A percentile compares a stretch with the other conserved stretches of the same genome.
These are phyloP conservation scores for Platyura marginata DNA, from an alignment of 1,140 invertebrate genomes.

Conservation along the genomic window DNA sequence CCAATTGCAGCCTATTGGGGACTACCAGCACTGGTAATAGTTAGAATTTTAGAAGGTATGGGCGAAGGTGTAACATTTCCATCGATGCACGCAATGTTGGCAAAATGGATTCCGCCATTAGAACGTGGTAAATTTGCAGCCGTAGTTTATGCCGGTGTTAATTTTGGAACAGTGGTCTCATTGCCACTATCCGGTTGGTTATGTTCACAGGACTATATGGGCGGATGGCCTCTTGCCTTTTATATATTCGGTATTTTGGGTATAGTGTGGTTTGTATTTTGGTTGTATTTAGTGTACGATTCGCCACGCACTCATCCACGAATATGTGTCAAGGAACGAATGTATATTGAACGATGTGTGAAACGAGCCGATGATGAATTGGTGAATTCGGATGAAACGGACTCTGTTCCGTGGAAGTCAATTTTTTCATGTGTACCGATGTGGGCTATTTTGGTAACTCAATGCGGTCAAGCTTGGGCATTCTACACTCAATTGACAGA, in stretches of 20 bases:
- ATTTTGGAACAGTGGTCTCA: conserved; percentile 53
- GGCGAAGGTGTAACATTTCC: conserved; percentile 74
- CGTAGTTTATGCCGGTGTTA: conserved; percentile 52
- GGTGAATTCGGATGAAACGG: conserved; percentile 10
- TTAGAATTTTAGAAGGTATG: conserved; percentile 68
- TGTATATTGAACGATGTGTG: conserved; percentile 43
- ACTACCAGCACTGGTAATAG: conserved; percentile 49
- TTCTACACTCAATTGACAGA: conserved; percentile 90
- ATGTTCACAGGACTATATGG: conserved; percentile 41
- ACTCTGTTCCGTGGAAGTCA: conserved; percentile 47
- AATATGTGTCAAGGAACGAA: conserved; percentile 48
- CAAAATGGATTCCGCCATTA: conserved; percentile 61
- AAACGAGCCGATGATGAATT: conserved; percentile 20
- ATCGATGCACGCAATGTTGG: conserved; percentile 58
- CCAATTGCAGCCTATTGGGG: conserved; percentile 52
- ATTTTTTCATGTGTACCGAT: conserved; percentile 66
- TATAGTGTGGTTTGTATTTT: conserved; percentile 61
- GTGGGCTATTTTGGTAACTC: conserved; percentile 72
- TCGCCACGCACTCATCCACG: conserved; percentile 58
- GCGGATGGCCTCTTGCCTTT: conserved; percentile 63
- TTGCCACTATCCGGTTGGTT: conserved; percentile 54
- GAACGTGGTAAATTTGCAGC: conserved; percentile 66
- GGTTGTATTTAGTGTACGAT: conserved; percentile 54
- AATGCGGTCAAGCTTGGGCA: conserved; percentile 85
- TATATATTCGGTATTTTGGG: conserved; percentile 58